Base-by-base conservation (phyloP, 2,888 invertebrate species). In the Phyllotreta striolata region DNA sequence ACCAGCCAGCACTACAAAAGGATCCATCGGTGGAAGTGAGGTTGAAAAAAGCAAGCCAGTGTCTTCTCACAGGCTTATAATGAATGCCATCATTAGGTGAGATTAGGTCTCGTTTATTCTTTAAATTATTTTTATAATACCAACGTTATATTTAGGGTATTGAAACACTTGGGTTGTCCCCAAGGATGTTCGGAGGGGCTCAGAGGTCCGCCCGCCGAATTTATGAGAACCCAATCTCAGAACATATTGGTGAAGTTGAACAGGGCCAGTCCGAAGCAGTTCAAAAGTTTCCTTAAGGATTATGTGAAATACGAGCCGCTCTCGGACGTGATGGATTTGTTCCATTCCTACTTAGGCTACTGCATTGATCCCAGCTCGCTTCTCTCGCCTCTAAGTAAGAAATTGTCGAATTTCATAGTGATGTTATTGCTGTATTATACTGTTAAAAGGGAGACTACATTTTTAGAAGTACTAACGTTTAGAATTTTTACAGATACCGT, bases 271-370 rank as follows among this genome's bases (percentile, higher is more conserved):
- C 83, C 84, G 12, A 83, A 85, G 64, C 85, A 87, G 71, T 92
- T 92, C 79, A 85, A 87, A 35, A 84, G 81, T 55, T 91, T 87
- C 77, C 80, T 92, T 39, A 80, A 89, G 63, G 89, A 91, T 68
- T 91, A 95, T 84, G 89, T 96, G 0, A 88, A 88, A 69, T 87
- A 87, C 1, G 88, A 91, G 35, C 89, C 92, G 0, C 84, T 98
- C 37, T 84, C 89, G 12, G 95, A 96, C 68, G 87, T 96, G 6
- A 83, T 99, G 60, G 98, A 98, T 76, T 93, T 98, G 76, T 89
- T 98, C 66, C 99, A 99, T 80, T 90, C 98, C 0, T 93, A 96
- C 73, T 89, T 97, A 55, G 97, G 97, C 5, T 99, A 95, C 81
- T 99, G 99, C 82, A 88, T 93, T 40, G 97, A 98, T 81, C 95